Evolutionary conservation across 2,888 invertebrate species (phyloP).

Genomic region (Acronicta psi): DNA sequence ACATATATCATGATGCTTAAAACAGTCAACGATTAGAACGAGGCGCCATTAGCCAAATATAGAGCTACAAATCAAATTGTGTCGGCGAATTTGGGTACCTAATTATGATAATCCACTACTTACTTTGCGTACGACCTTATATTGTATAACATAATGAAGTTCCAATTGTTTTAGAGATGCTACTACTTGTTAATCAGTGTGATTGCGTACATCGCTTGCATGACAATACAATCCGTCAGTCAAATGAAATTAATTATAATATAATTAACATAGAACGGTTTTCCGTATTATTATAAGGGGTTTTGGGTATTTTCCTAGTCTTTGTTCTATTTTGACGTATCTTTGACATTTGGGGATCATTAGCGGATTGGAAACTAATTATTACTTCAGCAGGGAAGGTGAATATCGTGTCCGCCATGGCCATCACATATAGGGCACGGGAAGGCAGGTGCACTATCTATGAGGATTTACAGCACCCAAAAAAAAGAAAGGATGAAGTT

Average conservation of each 20-base stretch:
- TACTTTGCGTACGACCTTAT: slow-evolving; percentile 40
- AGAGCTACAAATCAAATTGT: slow-evolving; percentile 49
- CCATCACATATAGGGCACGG: no score
- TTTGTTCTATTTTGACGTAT: slow-evolving; percentile 19
- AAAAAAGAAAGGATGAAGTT: no score
- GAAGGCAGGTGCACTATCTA: no score
- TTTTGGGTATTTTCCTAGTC: slow-evolving; percentile 35
- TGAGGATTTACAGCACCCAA: no score
- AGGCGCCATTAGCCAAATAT: slow-evolving; percentile 52
- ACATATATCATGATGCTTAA: slow-evolving; percentile 12
- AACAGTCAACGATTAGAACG: slow-evolving; percentile 51
- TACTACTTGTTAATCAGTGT: slow-evolving; percentile 32
- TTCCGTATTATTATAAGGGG: slow-evolving; percentile 19
- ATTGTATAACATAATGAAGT: slow-evolving; percentile 36
- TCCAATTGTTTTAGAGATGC: slow-evolving; percentile 50
- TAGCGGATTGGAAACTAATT: background rate
- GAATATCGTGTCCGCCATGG: no score
- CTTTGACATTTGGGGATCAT: background rate
- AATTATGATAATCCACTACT: slow-evolving; percentile 53
- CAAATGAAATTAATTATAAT: slow-evolving; percentile 47
- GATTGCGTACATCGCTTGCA: slow-evolving; percentile 43
- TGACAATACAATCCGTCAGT: slow-evolving; percentile 46
- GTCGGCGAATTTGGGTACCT: slow-evolving; percentile 41
- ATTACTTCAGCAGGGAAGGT: background rate
- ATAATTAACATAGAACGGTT: slow-evolving; percentile 34